Conservation (phyloP, 2,113 vertebrate species). For the Mohoua ochrocephala region DNA sequence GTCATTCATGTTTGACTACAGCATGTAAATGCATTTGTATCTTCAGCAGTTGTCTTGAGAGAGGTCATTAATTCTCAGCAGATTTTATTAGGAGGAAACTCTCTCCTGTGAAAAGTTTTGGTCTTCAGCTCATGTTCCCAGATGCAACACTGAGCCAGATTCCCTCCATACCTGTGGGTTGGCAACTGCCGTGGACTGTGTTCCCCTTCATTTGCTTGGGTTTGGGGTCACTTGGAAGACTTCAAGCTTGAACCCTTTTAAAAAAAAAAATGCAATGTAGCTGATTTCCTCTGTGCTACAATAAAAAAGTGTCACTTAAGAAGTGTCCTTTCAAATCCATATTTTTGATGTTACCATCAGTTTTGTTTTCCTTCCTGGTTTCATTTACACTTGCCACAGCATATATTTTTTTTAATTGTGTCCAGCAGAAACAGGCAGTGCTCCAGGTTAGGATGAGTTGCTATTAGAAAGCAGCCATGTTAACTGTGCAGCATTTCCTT, state of each 20-base stretch:
- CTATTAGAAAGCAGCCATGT: neutral
- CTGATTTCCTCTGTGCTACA: neutral
- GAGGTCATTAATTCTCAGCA: neutral
- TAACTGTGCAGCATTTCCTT: neutral
- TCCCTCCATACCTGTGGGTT: slow-evolving; percentile 6
- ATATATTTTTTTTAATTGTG: neutral
- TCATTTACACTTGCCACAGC: neutral
- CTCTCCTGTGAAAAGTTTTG: neutral
- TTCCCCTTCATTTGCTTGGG: neutral
- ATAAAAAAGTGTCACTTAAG: neutral
- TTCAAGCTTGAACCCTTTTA: neutral
- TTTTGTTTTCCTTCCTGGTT: neutral
- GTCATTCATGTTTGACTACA: neutral
- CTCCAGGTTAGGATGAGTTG: neutral
- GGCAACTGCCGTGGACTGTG: neutral
- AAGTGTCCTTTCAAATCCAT: neutral
- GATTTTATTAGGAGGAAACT: neutral
- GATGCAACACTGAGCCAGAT: neutral
- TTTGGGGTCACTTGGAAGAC: neutral
- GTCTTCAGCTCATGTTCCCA: neutral
- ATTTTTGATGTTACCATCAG: neutral
- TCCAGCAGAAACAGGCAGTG: neutral
- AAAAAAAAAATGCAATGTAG: neutral
- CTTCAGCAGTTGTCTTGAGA: neutral
- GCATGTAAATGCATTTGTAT: neutral